Conservation (phyloP, 2,888 invertebrate species). For the Boloria euphrosyne region DNA sequence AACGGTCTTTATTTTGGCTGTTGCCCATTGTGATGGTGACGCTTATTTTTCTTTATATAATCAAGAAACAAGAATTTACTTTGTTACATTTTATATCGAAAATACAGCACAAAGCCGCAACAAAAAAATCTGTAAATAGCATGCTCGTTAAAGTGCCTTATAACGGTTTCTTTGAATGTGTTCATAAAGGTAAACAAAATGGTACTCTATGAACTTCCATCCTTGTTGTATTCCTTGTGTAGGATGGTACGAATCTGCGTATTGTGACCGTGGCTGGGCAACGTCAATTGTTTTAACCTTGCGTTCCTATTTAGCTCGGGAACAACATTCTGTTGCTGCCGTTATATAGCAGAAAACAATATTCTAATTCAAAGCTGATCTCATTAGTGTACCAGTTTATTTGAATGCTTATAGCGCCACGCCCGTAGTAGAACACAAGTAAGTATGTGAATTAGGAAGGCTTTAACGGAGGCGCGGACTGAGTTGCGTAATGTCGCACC, state of each 20-base stretch:
- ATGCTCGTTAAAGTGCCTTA: background rate
- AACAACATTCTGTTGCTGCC: slow-evolving; percentile 40
- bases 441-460: slow-evolving; percentile 32
- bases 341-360: slow-evolving; percentile 28
- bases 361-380: slow-evolving; percentile 4
- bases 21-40: slow-evolving; percentile 53
- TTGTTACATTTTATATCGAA: slow-evolving; percentile 23
- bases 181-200: background rate
- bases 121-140: background rate
- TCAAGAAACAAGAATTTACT: slow-evolving; percentile 32
- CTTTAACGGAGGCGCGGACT: slow-evolving; percentile 31
- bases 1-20: slow-evolving; percentile 69
- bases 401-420: background rate
- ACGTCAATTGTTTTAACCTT: slow-evolving; percentile 71
- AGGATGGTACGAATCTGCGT: slow-evolving; percentile 31
- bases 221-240: slow-evolving; percentile 27
- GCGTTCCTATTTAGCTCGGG: slow-evolving; percentile 59
- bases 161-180: background rate
- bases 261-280: slow-evolving; percentile 57
- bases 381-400: background rate
- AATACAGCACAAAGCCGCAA: background rate
- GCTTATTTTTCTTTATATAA: slow-evolving; percentile 37
- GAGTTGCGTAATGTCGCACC: slow-evolving; percentile 70
- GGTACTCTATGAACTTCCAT: slow-evolving; percentile 18
- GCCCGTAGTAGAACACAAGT: background rate